phyloP scores from a whole-genome alignment of 2,888 invertebrate species.

The Ametastegia equiseti region DNA sequence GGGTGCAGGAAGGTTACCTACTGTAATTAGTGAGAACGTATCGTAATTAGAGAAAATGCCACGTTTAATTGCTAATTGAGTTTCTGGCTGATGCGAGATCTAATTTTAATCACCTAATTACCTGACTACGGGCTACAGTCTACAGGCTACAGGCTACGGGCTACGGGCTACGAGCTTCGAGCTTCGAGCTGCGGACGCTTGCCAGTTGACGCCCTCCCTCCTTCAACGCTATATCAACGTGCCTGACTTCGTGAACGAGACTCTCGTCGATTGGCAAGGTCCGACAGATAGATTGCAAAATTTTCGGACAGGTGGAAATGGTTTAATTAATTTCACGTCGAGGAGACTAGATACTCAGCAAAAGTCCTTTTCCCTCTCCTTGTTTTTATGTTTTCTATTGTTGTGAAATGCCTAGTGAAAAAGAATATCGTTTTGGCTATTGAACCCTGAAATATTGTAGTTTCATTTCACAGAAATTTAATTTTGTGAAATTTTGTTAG shows the following conservation, averaged over 20 bases:
- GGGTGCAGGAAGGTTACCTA: conserved; percentile 58
- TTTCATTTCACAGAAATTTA: too few species aligned
- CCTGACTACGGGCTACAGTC: conserved; percentile 75
- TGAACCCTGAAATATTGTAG: neutral
- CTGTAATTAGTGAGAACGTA: conserved; percentile 78
- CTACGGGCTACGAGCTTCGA: conserved; percentile 64
- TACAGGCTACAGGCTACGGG: conserved; percentile 27
- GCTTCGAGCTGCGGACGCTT: conserved; percentile 65
- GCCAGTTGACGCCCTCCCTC: conserved; percentile 57
- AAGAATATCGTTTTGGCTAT: neutral
- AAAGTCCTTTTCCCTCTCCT: neutral
- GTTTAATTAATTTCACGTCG: neutral
- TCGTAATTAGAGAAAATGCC: conserved; percentile 80
- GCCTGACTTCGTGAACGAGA: conserved; percentile 12
- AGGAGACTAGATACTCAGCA: neutral
- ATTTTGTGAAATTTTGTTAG: neutral
- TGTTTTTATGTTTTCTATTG: neutral
- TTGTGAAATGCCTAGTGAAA: too few species aligned
- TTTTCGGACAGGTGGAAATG: neutral
- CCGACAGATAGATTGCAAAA: neutral
- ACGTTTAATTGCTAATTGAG: conserved; percentile 81
- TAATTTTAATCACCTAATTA: conserved; percentile 81
- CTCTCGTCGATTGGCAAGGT: conserved; percentile 14
- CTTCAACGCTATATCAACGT: conserved; percentile 1
- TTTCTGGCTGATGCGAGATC: conserved; percentile 79